Evolutionary conservation across 2,113 vertebrate genomes (phyloP), one percentile per base, ranked within the genome.

Genomic region (Mirounga angustirostris): DNA sequence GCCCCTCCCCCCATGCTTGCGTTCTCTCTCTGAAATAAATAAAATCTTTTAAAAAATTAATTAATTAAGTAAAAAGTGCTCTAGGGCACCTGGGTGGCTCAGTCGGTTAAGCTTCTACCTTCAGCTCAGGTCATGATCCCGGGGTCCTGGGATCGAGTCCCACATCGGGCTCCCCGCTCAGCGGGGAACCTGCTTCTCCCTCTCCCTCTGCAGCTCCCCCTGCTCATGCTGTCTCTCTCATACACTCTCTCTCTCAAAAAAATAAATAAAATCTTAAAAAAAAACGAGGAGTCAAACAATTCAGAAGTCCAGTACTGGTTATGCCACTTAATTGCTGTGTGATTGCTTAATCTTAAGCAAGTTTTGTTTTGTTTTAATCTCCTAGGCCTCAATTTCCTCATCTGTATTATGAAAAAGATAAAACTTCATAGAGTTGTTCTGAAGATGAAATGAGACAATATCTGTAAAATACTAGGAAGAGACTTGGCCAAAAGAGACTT

Each of bases 351-450:
- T 56, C 43, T 63, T 46, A 65, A 96, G 81, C 78, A 93, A 65
- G 9, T 43, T 46, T 59, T 76, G n/a, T 69, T 71, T 40, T 71
- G 10, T 78, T 46, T 56, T 7, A 73, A 58, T 61, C 24, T 33
- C 14, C 30, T 33, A 54, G 43, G 7, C 30, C 22, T 82, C 28
- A 52, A 65, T 69, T 95, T 96, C 56, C 24, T 96, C 56, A 40
- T 52, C 18, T 71, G 22, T 28, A 33, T 80, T 43, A 78, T 81
- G 92, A 97, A 65, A 91, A 94, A 85, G 71, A 56, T 58, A 63
- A 84, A 91, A 79, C 40, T 69, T 93, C 58, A 52, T 9, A 78
- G 65, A 91, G n/a, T 59, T 87, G 9, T 76, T 89, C 19, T 89
- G 28, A 78, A 93, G 50, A n/a, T 46, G 80, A 88, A 81, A 85